phyloP scores from a whole-genome alignment of 2,797 vertebrate species.

The Zenarchopterus dispar region DNA sequence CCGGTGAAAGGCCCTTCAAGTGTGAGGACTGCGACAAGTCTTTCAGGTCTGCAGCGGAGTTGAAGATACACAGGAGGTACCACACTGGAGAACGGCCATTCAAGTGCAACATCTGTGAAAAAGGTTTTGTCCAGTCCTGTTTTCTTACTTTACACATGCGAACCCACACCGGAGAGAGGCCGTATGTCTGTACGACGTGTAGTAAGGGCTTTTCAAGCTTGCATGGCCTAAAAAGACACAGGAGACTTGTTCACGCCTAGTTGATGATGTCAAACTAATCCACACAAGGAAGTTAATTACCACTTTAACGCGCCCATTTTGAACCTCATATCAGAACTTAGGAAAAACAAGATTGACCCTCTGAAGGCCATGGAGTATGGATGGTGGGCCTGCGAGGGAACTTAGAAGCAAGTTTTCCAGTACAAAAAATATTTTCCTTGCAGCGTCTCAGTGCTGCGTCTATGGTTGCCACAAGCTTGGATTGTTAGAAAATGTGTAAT shows the following conservation, averaged over 20 bases:
- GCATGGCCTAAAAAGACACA: slow-evolving; percentile 77
- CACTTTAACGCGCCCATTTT: neutral
- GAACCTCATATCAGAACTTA: slow-evolving; percentile 9
- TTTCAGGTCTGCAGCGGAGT: slow-evolving; percentile 72
- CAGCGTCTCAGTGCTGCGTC: slow-evolving; percentile 1
- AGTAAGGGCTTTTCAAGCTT: slow-evolving; percentile 77
- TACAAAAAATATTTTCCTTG: slow-evolving; percentile 22
- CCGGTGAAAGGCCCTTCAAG: slow-evolving; percentile 75
- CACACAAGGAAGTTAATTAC: neutral
- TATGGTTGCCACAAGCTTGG: slow-evolving; percentile 14
- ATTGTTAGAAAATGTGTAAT: slow-evolving; percentile 41
- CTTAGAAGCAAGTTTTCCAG: slow-evolving; percentile 15
- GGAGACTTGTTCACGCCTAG: slow-evolving; percentile 75
- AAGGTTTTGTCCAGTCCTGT: slow-evolving; percentile 78
- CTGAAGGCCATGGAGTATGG: too few relatives aligned
- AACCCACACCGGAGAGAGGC: slow-evolving; percentile 77
- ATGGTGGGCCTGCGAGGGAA: neutral
- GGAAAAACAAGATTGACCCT: neutral
- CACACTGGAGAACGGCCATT: slow-evolving; percentile 76
- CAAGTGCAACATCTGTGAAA: slow-evolving; percentile 75
- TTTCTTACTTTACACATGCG: slow-evolving; percentile 80
- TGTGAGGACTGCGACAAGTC: slow-evolving; percentile 78
- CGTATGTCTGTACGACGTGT: slow-evolving; percentile 70
- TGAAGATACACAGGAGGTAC: slow-evolving; percentile 77
- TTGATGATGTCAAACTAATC: slow-evolving; percentile 7